phyloP scores from a whole-genome alignment of 35 echinoderm and acorn worm genomes.

The Apostichopus parvimensis region DNA sequence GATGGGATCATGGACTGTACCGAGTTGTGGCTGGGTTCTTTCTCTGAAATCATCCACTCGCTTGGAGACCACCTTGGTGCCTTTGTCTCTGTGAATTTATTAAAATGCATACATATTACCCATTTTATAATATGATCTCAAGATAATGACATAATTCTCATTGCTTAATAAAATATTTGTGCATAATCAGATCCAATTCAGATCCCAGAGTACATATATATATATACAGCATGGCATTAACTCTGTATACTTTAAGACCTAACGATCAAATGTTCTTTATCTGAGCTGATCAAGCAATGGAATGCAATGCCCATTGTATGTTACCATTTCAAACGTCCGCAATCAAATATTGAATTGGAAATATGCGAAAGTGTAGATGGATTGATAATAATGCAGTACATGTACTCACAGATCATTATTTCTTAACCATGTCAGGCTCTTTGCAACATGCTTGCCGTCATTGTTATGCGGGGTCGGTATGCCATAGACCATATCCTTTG shows the following conservation, averaged over 20 bases:
- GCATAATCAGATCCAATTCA: too few relatives aligned
- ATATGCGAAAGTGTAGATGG: too few relatives aligned
- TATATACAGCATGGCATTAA: too few relatives aligned
- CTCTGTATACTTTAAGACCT: too few relatives aligned
- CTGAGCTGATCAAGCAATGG: too few relatives aligned
- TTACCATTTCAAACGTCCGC: too few relatives aligned
- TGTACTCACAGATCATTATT: constrained; percentile 90
- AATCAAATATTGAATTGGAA: too few relatives aligned
- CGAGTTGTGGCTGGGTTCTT: constrained; percentile 94
- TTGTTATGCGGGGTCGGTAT: constrained; percentile 91
- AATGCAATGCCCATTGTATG: too few relatives aligned
- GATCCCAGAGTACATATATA: too few relatives aligned
- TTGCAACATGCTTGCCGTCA: constrained; percentile 81
- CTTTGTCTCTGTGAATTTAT: constrained; percentile 70
- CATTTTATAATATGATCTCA: constrained; percentile 46
- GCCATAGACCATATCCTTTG: constrained; percentile 84
- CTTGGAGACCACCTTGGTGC: constrained; percentile 82
- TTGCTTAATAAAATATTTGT: too few relatives aligned
- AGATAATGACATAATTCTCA: too few relatives aligned
- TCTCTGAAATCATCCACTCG: constrained; percentile 98
- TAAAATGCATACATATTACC: constrained; percentile 76
- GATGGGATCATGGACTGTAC: constrained; percentile 94
- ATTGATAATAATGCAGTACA: background rate
- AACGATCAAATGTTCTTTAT: too few relatives aligned
- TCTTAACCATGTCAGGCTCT: constrained; percentile 85